Evolutionary conservation across 2,113 vertebrate genomes (phyloP).

Genomic region (Sinocyclocheilus rhinocerous): DNA sequence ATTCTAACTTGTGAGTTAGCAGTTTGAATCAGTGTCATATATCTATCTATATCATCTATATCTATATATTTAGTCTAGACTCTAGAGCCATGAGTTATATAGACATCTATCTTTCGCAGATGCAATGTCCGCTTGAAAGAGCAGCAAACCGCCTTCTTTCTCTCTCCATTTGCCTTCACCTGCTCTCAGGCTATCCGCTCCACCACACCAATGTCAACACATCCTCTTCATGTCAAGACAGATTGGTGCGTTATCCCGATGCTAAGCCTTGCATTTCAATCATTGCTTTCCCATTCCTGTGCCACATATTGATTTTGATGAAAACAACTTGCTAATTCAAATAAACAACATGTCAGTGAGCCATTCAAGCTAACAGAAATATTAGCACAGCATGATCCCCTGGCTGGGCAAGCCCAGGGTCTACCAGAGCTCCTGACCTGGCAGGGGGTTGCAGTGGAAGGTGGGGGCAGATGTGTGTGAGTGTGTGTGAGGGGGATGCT

Average conservation of each 20-base stretch:
- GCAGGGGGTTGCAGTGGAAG: conserved; percentile 37
- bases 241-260: conserved; percentile 38
- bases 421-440: conserved; percentile 67
- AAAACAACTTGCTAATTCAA: conserved; percentile 82
- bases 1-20: not conserved
- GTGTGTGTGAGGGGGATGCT: conserved; percentile 50
- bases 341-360: conserved; percentile 82
- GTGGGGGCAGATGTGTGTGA: conserved; percentile 58
- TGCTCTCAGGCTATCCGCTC: conserved; percentile 24
- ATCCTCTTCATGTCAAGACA: conserved; percentile 58
- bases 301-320: conserved; percentile 73
- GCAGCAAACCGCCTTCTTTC: not conserved
- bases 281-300: conserved; percentile 55
- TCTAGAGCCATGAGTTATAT: not conserved
- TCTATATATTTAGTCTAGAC: not conserved
- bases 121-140: not conserved
- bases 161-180: not conserved
- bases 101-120: conserved; percentile 3
- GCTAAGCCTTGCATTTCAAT: conserved; percentile 58
- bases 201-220: conserved; percentile 48
- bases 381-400: conserved; percentile 78
- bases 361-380: conserved; percentile 77
- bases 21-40: too few relatives aligned
- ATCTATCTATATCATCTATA: too few relatives aligned
- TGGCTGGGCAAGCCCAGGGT: conserved; percentile 63